Conservation (phyloP, 2,797 vertebrate genomes). For the Saguinus oedipus region DNA sequence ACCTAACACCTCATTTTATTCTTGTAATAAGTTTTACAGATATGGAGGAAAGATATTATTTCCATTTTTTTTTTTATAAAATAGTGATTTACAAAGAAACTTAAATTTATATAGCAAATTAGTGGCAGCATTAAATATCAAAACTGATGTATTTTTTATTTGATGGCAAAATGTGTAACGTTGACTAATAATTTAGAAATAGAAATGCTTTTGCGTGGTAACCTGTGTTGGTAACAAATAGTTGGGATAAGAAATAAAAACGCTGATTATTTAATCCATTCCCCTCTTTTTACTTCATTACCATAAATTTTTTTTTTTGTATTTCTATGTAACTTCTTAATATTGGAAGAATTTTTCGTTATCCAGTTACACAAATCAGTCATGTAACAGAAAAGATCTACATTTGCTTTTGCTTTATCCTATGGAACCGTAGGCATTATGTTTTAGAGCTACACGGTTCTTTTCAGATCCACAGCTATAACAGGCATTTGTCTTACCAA, state of each 20-base stretch:
- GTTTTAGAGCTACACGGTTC: neutral
- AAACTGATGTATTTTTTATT: neutral
- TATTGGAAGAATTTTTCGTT: neutral
- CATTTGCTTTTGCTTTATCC: neutral
- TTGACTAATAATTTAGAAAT: slow-evolving; percentile 2
- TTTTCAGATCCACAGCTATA: neutral
- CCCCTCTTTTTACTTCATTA: neutral
- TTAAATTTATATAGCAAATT: neutral
- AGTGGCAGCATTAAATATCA: neutral
- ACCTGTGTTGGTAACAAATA: neutral
- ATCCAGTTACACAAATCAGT: neutral
- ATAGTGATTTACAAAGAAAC: neutral
- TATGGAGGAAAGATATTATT: neutral
- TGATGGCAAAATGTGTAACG: neutral
- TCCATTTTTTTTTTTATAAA: slow-evolving; percentile 41
- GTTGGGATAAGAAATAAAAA: neutral
- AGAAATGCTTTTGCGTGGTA: neutral
- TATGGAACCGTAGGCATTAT: neutral
- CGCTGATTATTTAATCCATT: neutral
- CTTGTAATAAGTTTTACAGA: neutral
- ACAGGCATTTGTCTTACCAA: neutral
- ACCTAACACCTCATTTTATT: neutral
- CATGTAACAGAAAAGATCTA: neutral
- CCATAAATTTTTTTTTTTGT: neutral
- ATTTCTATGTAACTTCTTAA: neutral